Evolutionary conservation across 2,113 vertebrate species (phyloP).

Genomic region (Sceloporus undulatus): DNA sequence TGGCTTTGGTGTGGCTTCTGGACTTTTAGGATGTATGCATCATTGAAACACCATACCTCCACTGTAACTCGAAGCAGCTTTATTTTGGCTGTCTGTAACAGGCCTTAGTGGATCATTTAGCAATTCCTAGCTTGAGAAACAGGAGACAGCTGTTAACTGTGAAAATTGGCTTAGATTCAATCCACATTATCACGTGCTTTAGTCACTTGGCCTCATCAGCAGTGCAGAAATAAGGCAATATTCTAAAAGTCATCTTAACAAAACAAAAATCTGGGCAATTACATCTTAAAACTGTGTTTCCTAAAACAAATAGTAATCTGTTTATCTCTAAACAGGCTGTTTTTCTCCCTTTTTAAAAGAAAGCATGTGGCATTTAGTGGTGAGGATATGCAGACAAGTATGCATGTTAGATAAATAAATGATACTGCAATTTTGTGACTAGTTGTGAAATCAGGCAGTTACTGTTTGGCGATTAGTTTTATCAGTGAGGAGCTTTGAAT

Average conservation of each 20-base stretch:
- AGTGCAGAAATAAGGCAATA: not conserved
- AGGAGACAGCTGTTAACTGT: not conserved
- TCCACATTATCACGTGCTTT: not conserved
- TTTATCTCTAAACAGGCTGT: not conserved
- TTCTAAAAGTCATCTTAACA: slow-evolving; percentile 55
- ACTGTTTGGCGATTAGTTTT: not conserved
- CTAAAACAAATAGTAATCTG: slow-evolving; percentile 20
- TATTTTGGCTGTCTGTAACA: too few relatives aligned
- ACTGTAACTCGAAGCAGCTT: too few relatives aligned
- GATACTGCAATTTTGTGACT: slow-evolving; percentile 21
- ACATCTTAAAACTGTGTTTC: slow-evolving; percentile 46
- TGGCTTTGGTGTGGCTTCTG: too few relatives aligned
- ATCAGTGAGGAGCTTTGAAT: not conserved
- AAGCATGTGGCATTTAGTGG: not conserved
- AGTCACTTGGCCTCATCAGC: not conserved
- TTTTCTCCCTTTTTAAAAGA: not conserved
- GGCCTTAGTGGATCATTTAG: not conserved
- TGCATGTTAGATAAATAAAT: not conserved
- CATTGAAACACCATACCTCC: too few relatives aligned
- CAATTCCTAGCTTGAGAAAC: not conserved
- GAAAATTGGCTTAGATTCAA: not conserved
- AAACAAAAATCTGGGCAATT: slow-evolving; percentile 52
- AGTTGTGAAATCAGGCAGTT: slow-evolving; percentile 42
- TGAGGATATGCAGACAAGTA: not conserved
- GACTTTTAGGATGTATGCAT: too few relatives aligned